A percentile compares a stretch with the other conserved stretches of the same genome.
These are phyloP conservation scores for Elegia similella DNA, from an alignment of 2,888 invertebrate genomes.

Conservation along the genomic window DNA sequence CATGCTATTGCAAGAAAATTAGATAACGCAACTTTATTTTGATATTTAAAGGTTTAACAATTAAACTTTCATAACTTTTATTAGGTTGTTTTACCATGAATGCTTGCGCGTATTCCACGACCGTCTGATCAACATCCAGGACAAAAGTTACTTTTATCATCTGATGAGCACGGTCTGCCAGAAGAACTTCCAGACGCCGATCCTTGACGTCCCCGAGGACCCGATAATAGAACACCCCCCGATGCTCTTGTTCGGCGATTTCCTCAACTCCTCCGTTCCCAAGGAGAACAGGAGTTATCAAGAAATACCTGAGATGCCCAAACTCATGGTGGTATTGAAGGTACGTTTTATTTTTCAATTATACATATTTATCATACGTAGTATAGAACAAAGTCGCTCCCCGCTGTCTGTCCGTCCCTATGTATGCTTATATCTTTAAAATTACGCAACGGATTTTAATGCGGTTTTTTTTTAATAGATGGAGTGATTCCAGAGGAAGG, in stretches of 20 bases:
- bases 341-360: slow-evolving; percentile 50
- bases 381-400: too few species aligned
- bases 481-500: too few species aligned
- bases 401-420: too few species aligned
- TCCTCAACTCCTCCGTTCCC: slow-evolving; percentile 87
- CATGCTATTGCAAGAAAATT: too few species aligned
- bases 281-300: slow-evolving; percentile 89
- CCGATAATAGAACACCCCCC: slow-evolving; percentile 83
- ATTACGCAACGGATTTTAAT: too few species aligned
- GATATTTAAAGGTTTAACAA: too few species aligned
- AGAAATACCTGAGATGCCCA: slow-evolving; percentile 88
- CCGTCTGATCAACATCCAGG: slow-evolving; percentile 90
- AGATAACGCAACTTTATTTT: too few species aligned
- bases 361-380: too few species aligned
- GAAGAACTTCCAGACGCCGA: slow-evolving; percentile 83
- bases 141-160: slow-evolving; percentile 90
- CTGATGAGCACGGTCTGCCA: slow-evolving; percentile 86
- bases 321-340: slow-evolving; percentile 86
- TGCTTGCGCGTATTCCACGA: slow-evolving; percentile 95
- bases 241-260: slow-evolving; percentile 91
- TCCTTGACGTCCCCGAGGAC: slow-evolving; percentile 82
- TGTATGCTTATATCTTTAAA: too few species aligned
- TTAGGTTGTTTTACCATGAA: slow-evolving; percentile 94
- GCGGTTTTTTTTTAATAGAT: too few species aligned
- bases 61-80: too few species aligned